Percentiles rank a stretch among this genome's conserved stretches.
phyloP scores from a whole-genome alignment of 1,140 invertebrate genomes.

The Subanguina moxae region DNA sequence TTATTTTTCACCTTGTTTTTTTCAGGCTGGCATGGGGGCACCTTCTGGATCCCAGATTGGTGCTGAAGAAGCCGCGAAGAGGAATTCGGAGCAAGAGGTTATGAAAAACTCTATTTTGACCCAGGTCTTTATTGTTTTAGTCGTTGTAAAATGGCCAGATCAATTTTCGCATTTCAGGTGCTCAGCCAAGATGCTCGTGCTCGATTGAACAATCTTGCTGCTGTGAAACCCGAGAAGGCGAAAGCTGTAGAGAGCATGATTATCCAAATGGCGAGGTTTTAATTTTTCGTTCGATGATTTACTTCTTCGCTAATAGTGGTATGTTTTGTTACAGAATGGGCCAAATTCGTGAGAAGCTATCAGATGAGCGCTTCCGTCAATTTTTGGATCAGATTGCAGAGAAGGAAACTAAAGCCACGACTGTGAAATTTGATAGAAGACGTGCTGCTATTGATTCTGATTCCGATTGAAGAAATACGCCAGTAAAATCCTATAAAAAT shows the following conservation, averaged over 20 bases:
- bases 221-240: slow-evolving; percentile 20
- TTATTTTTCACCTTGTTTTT: no score
- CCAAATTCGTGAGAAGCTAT: slow-evolving; percentile 16
- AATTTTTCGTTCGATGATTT: not conserved
- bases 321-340: slow-evolving; percentile 12
- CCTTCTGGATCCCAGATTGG: not conserved
- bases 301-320: not conserved
- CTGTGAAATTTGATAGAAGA: slow-evolving; percentile 15
- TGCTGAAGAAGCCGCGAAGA: not conserved
- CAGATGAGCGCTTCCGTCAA: slow-evolving; percentile 15
- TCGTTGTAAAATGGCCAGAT: not conserved
- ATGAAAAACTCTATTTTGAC: slow-evolving; percentile 11
- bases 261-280: slow-evolving; percentile 21
- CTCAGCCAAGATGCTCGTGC: slow-evolving; percentile 19
- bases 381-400: slow-evolving; percentile 17
- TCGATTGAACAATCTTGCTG: slow-evolving; percentile 12
- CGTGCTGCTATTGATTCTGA: slow-evolving; percentile 18
- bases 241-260: slow-evolving; percentile 19
- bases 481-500: no score
- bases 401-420: slow-evolving; percentile 11
- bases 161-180: not conserved
- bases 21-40: no score
- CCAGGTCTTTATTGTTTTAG: slow-evolving; percentile 2
- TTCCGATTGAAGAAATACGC: slow-evolving; percentile 9
- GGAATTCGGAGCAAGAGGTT: slow-evolving; percentile 12